phyloP scores from a whole-genome alignment of 2,797 vertebrate genomes.

The Euthynnus affinis region DNA sequence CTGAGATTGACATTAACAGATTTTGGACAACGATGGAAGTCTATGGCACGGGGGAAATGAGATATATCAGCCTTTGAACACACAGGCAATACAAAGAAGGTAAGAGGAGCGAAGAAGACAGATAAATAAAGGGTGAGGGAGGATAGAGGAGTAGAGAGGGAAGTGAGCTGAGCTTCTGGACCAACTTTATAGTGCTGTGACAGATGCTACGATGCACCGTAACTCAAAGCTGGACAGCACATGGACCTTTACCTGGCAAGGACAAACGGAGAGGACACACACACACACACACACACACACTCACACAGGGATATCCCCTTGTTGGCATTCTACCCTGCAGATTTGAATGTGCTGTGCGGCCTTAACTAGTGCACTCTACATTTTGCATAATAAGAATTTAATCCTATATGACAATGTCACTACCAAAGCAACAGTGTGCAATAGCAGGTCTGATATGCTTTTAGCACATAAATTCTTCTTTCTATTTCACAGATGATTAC shows the following conservation, averaged over 20 bases:
- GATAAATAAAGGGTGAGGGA: background rate
- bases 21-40: no score
- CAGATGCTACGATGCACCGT: constrained; percentile 35
- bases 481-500: constrained; percentile 15
- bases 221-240: constrained; percentile 34
- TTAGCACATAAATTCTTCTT: background rate
- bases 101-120: background rate
- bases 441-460: no score
- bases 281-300: constrained; percentile 11
- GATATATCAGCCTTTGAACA: background rate
- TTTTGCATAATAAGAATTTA: background rate
- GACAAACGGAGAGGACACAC: constrained; percentile 25
- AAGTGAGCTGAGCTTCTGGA: background rate
- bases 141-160: constrained; percentile 1
- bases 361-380: background rate
- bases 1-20: no score
- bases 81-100: background rate
- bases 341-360: background rate
- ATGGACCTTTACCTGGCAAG: constrained; percentile 37
- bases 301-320: constrained; percentile 20
- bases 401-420: background rate
- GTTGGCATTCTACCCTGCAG: background rate
- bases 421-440: background rate
- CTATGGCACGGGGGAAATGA: no score
- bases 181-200: constrained; percentile 37